Evolutionary conservation across 2,888 invertebrate genomes (phyloP).

Genomic region (Corbicula japonica): DNA sequence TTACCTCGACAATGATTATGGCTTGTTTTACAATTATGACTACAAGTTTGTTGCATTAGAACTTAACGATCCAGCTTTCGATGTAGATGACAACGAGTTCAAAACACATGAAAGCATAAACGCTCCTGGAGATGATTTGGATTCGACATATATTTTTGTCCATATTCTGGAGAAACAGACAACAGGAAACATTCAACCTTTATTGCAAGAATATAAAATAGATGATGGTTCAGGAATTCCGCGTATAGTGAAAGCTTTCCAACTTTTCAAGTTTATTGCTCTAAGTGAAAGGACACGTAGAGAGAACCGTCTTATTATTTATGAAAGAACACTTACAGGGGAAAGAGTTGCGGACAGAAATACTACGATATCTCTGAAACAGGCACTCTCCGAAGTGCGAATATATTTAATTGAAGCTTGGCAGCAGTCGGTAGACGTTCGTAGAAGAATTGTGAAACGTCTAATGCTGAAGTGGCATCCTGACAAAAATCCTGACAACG

Average conservation of each 20-base stretch:
- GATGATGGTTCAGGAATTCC: constrained; percentile 15
- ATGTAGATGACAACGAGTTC: neutral
- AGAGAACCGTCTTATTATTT: neutral
- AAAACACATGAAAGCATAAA: constrained; percentile 6
- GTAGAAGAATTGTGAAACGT: constrained; percentile 63
- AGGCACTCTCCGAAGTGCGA: constrained; percentile 56
- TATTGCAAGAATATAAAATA: constrained; percentile 35
- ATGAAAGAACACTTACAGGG: neutral
- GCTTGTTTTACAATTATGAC: constrained; percentile 45
- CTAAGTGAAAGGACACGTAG: neutral
- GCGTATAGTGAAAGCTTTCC: neutral
- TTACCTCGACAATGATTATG: constrained; percentile 59
- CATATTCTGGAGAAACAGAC: neutral
- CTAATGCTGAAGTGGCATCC: constrained; percentile 72
- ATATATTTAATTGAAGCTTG: constrained; percentile 59
- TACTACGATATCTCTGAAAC: constrained; percentile 16
- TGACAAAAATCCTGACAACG: constrained; percentile 70
- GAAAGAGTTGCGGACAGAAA: neutral
- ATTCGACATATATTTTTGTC: constrained; percentile 19
- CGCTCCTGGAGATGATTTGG: neutral
- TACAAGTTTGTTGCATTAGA: constrained; percentile 66
- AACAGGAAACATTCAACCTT: neutral
- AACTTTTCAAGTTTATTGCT: constrained; percentile 19
- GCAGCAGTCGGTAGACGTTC: constrained; percentile 41
- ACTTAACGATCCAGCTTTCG: constrained; percentile 52